Evolutionary conservation across 2,797 vertebrate genomes (phyloP), one percentile per base, ranked within the genome.

Genomic region (Argyrosomus regius): DNA sequence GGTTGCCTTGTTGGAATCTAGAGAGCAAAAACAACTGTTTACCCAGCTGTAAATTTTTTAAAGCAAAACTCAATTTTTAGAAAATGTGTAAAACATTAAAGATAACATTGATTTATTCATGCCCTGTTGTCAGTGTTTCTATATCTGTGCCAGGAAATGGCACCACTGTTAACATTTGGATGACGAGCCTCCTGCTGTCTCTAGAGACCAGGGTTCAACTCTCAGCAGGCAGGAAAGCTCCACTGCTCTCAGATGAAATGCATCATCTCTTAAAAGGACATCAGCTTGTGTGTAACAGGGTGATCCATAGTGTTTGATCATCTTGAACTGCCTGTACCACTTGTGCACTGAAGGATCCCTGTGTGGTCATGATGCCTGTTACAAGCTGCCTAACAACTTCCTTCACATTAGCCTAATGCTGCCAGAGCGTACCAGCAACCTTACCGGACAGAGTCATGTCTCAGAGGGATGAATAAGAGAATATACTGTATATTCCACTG

Each of bases 111-210:
- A 78, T 77, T 60, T 75, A 77, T 77, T 58, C 70, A 56, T 59
- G 65, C 20, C n/a, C 17, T 43, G 41, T 43, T 49, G 18, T 59
- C 64, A 35, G 41, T 72, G 59, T 67, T 72, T 77, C 45, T 60
- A 54, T 65, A 56, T 76, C 54, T 70, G 60, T 3, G 0, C 41
- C 22, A 31, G 64, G 5, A 81, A 74, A 69, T 64, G 43, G 58
- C 58, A 72, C 3, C 48, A 28, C 65, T 41, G 69, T 71, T 79
- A 75, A 61, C 64, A 63, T 85, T 83, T 65, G 41, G 54, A 61
- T 57, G 75, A 68, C 45, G 58, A 75, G 68, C 49, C 58, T 63
- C 74, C 59, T 0, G 26, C 61, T 16, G 72, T 67, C 77, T 67
- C 67, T 13, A n/a, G 58, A 76, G 75, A 62, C 75, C 14, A 28